Evolutionary conservation across 2,113 vertebrate genomes (phyloP).

Genomic region (Alosa alosa): DNA sequence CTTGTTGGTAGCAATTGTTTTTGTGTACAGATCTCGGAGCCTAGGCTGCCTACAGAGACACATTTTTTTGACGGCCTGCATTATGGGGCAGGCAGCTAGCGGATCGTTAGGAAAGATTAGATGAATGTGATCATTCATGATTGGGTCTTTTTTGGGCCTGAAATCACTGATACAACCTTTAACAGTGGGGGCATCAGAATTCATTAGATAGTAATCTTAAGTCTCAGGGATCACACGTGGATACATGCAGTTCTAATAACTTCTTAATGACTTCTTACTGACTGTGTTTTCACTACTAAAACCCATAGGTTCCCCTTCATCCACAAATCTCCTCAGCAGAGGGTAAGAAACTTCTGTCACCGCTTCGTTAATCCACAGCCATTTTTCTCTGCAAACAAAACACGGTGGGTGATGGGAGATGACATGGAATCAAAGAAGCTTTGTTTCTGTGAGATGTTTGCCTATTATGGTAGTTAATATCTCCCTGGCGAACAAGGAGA

Average conservation of each 20-base stretch:
- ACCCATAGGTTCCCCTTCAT: not conserved
- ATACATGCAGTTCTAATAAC: not conserved
- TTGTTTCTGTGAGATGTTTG: not conserved
- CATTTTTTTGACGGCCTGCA: too few species aligned
- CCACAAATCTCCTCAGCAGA: not conserved
- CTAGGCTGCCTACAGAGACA: too few species aligned
- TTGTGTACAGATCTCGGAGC: too few species aligned
- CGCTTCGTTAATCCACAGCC: not conserved
- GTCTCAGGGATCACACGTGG: not conserved
- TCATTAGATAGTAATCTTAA: not conserved
- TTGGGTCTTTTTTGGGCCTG: too few species aligned
- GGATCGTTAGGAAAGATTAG: too few species aligned
- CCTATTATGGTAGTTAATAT: slow-evolving; percentile 34
- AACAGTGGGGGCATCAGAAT: not conserved
- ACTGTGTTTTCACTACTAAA: not conserved
- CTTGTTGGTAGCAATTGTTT: too few species aligned
- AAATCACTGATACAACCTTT: too few species aligned
- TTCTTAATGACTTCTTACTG: not conserved
- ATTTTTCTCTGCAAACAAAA: not conserved
- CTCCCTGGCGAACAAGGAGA: not conserved
- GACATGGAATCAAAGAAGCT: not conserved
- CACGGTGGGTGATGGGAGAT: not conserved
- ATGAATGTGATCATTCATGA: too few species aligned
- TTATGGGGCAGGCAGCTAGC: too few species aligned
- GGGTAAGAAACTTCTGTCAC: not conserved